Conservation (phyloP, 2,888 invertebrate species). For the Coecobrya sp. region DNA sequence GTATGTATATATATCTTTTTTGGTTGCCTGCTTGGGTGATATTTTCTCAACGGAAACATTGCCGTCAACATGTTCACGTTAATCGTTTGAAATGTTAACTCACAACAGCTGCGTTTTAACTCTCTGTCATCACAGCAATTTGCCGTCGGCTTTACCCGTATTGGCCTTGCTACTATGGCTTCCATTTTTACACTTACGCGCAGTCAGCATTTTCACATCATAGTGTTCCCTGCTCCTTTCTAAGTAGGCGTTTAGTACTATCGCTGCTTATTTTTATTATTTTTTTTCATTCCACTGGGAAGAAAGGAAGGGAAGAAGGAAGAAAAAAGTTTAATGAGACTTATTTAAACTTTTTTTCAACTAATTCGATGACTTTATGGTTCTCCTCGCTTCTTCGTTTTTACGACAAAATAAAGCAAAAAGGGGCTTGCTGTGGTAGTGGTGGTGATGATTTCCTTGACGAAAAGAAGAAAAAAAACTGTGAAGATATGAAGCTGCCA, state of each 20-base stretch:
- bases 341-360: slow-evolving; percentile 70
- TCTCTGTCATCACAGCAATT: slow-evolving; percentile 87
- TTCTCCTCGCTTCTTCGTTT: slow-evolving; percentile 59
- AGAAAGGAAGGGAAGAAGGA: slow-evolving; percentile 2
- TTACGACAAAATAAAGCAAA: slow-evolving; percentile 58
- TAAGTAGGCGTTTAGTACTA: background rate
- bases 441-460: slow-evolving; percentile 59
- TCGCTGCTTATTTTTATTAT: slow-evolving; percentile 19
- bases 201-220: slow-evolving; percentile 1
- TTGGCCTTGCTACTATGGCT: slow-evolving; percentile 36
- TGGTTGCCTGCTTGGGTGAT: slow-evolving; percentile 78
- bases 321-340: slow-evolving; percentile 72
- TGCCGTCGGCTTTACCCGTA: slow-evolving; percentile 83
- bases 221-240: background rate
- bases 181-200: slow-evolving; percentile 50
- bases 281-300: background rate
- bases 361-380: slow-evolving; percentile 78
- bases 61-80: slow-evolving; percentile 87
- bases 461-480: background rate
- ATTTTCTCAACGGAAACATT: slow-evolving; percentile 85
- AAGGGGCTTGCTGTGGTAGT: background rate
- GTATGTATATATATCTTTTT: slow-evolving; percentile 7
- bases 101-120: slow-evolving; percentile 86
- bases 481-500: background rate
- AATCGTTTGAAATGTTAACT: slow-evolving; percentile 87